phyloP scores from a whole-genome alignment of 1,140 invertebrate species.

The Brachionus paranguensis region DNA sequence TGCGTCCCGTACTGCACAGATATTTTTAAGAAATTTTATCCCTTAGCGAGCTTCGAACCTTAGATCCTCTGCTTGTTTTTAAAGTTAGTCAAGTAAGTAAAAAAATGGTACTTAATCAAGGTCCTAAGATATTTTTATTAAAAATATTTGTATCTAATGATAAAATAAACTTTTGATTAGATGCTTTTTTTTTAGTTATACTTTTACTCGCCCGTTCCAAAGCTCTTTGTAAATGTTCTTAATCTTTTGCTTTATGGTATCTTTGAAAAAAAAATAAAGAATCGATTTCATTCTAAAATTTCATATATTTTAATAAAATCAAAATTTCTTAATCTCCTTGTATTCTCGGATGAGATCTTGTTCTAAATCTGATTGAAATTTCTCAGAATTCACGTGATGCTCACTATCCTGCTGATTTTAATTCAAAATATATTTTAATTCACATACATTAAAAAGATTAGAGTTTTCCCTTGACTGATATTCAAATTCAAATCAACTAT shows the following conservation, averaged over 20 bases:
- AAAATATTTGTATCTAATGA: too few species aligned
- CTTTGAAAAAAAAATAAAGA: background rate
- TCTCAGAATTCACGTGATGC: background rate
- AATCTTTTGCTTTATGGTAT: background rate
- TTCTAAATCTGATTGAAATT: background rate
- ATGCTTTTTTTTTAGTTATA: too few species aligned
- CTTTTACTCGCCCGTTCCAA: background rate
- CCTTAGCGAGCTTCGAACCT: too few species aligned
- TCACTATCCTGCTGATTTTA: background rate
- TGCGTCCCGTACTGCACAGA: too few species aligned
- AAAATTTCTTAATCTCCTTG: background rate
- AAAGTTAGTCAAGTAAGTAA: background rate
- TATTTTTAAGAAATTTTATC: too few species aligned
- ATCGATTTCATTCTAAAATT: background rate
- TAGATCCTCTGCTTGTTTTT: background rate
- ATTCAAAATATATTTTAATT: background rate
- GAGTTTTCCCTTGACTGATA: background rate
- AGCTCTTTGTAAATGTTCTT: background rate
- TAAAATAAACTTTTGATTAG: too few species aligned
- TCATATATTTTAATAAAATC: background rate
- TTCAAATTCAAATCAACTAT: background rate
- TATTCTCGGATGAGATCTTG: background rate
- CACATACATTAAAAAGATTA: background rate
- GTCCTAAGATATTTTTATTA: too few species aligned
- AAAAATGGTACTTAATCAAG: background rate